phyloP scores from a whole-genome alignment of 2,888 invertebrate species.

The Amblyjoppa fuscipennis region DNA sequence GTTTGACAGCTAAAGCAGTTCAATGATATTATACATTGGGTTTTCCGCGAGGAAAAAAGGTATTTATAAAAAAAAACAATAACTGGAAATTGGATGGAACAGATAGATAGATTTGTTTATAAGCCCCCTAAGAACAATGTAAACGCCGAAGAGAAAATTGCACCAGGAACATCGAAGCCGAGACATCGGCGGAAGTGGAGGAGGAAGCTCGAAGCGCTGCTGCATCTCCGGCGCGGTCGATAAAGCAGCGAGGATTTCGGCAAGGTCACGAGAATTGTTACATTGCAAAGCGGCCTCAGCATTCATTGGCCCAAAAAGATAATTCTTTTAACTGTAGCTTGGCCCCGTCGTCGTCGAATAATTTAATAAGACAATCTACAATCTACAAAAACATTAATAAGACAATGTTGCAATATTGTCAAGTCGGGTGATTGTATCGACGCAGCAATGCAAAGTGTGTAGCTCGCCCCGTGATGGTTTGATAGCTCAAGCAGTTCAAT shows the following conservation, averaged over 20 bases:
- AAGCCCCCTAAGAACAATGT: too few species aligned
- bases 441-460: constrained; percentile 36
- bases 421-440: constrained; percentile 60
- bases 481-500: constrained; percentile 66
- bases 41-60: neutral
- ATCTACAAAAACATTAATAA: neutral
- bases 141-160: neutral
- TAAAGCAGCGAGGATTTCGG: constrained; percentile 47
- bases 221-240: neutral
- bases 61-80: too few species aligned
- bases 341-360: neutral
- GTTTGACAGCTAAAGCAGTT: constrained; percentile 65
- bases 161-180: neutral
- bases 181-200: constrained; percentile 19
- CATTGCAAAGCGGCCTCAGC: neutral
- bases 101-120: too few species aligned
- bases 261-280: constrained; percentile 10
- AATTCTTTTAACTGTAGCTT: neutral
- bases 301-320: constrained; percentile 8
- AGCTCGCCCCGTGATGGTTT: constrained; percentile 70
- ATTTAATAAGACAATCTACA: too few species aligned
- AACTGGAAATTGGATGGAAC: constrained; percentile 31
- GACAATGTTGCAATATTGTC: neutral
- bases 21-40: constrained; percentile 8
- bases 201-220: neutral